Conservation (phyloP, 2,113 vertebrate species). For the Macrotis lagotis region DNA sequence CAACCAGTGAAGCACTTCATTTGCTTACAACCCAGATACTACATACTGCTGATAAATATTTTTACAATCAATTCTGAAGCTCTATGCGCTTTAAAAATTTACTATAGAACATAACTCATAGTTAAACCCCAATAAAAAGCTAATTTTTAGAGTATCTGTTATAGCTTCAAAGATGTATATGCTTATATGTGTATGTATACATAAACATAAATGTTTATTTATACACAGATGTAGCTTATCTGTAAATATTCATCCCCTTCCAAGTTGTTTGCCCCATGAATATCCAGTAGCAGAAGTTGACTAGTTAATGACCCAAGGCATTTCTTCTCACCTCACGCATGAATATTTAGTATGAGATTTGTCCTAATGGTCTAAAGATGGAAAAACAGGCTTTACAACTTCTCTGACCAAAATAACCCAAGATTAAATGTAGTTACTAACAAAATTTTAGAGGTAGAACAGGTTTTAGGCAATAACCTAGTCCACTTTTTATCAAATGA, state of each 20-base stretch:
- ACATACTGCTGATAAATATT: background rate
- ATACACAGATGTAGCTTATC: background rate
- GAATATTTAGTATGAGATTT: conserved; percentile 66
- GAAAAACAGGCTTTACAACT: conserved; percentile 17
- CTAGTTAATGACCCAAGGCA: conserved; percentile 63
- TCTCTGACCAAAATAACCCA: background rate
- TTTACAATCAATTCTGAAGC: background rate
- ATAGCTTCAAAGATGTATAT: background rate
- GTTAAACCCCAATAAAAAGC: background rate
- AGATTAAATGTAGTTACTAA: background rate
- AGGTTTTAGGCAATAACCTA: background rate
- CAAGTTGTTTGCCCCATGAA: background rate
- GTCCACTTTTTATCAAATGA: background rate
- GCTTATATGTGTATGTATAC: background rate
- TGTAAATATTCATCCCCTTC: background rate
- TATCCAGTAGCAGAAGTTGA: background rate
- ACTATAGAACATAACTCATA: background rate
- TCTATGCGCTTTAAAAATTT: background rate
- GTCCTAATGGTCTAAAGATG: conserved; percentile 58
- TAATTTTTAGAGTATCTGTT: background rate
- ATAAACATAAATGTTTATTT: background rate
- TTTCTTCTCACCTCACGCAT: conserved; percentile 61
- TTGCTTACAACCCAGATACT: background rate
- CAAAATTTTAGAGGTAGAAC: background rate
- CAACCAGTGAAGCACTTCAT: conserved; percentile 6